Evolutionary conservation across 2,113 vertebrate genomes (phyloP), one percentile per base, ranked within the genome.

Genomic region (Brienomyrus longianalis): DNA sequence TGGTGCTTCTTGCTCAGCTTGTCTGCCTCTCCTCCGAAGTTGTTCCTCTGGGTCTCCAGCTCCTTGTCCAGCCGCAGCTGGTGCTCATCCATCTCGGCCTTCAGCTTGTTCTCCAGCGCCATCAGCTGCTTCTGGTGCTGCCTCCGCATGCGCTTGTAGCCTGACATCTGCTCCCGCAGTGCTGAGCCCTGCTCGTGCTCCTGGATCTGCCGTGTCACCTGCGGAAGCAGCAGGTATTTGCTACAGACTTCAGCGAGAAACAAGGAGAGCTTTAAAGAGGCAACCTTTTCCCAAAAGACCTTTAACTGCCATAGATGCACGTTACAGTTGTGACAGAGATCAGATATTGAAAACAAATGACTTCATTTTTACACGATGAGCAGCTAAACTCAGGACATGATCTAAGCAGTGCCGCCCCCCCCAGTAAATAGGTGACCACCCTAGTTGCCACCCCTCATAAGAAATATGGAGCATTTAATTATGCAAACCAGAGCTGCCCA

Each of bases 121-220:
- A 98, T 95, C 84, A 98, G 95, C 94, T 98, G 97, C 92, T 98
- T 98, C 94, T 98, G 97, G 93, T 98, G 97, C 94, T 98, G 97
- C 7, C 97, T 96, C 48, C 97, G 93, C 97, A 98, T 98, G 15
- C 97, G 96, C 93, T 98, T 98, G 93, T 98, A 98, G 91, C 97
- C 97, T 0, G 97, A 97, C 94, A 98, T 97, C 93, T 98, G 97
- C 92, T 98, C 97, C 91, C 97, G 94, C 23, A 98, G 94, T 0
- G 97, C 97, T 0, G 97, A 98, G 86, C 97, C 97, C 94, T 98
- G 97, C 92, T 97, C 97, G 17, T 98, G 97, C 91, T 98, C 97
- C 94, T 98, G 97, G 93, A 98, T 98, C 95, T 98, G 97, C 52
- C 97, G 96, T 10, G 97, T 98, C 92, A 98, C 95, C 95, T 96